Percentiles rank a stretch among this genome's conserved stretches.
Evolutionary conservation across 2,888 invertebrate genomes (phyloP).

Genomic region (Oscheius onirici): DNA sequence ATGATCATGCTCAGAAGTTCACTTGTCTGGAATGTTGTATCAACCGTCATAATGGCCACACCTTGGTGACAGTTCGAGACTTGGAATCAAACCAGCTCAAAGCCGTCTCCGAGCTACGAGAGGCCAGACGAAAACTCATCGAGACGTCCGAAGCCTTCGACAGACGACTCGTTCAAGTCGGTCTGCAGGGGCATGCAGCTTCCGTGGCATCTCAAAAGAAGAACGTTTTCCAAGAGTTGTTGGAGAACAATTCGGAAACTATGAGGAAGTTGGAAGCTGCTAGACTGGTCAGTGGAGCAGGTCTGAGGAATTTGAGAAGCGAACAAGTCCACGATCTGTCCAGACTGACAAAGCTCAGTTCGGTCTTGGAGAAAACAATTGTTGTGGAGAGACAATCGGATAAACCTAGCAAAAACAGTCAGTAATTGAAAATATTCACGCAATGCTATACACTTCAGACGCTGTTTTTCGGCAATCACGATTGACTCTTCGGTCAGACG

Average conservation of each 20-base stretch:
- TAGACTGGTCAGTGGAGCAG: constrained; percentile 43
- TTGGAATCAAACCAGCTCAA: constrained; percentile 56
- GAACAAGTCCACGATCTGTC: constrained; percentile 47
- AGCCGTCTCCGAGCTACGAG: constrained; percentile 47
- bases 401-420: background rate
- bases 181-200: constrained; percentile 21
- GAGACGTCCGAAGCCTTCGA: constrained; percentile 49
- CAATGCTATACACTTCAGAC: background rate
- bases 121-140: constrained; percentile 40
- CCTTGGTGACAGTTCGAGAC: constrained; percentile 53
- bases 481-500: constrained; percentile 52
- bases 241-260: constrained; percentile 42
- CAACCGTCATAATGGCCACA: constrained; percentile 66
- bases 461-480: constrained; percentile 46
- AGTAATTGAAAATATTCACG: background rate
- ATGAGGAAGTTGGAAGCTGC: constrained; percentile 40
- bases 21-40: constrained; percentile 68
- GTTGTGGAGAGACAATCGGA: constrained; percentile 11
- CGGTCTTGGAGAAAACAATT: constrained; percentile 42
- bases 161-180: constrained; percentile 35
- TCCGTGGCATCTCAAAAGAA: constrained; percentile 1
- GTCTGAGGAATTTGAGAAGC: constrained; percentile 43
- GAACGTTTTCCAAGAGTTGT: constrained; percentile 36
- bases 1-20: constrained; percentile 39
- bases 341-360: constrained; percentile 43